Evolutionary conservation across 2,797 vertebrate species (phyloP).

Genomic region (Sparus aurata): DNA sequence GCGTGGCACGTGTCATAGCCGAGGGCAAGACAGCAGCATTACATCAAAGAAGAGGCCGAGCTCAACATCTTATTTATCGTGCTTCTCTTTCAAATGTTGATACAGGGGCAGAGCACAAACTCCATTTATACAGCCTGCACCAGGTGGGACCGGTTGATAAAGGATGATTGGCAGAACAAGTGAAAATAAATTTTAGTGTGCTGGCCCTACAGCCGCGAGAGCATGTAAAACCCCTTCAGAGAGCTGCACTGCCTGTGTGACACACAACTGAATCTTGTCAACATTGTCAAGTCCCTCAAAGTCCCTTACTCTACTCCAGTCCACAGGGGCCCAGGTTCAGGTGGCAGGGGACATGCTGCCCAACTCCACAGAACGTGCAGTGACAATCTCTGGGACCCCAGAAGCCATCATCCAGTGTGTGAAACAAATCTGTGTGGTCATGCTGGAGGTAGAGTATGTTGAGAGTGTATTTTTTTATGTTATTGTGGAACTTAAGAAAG

Average conservation of each 20-base stretch:
- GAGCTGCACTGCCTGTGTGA: neutral
- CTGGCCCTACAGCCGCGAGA: conserved; percentile 2
- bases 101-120: neutral
- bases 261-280: conserved; percentile 10
- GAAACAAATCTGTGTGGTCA: conserved; percentile 98
- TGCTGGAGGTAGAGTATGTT: conserved; percentile 90
- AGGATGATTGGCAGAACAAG: neutral
- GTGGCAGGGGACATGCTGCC: conserved; percentile 98
- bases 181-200: neutral
- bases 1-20: neutral
- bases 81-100: neutral
- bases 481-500: neutral
- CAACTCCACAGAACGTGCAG: conserved; percentile 97
- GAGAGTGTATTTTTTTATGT: neutral
- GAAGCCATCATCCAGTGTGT: conserved; percentile 99
- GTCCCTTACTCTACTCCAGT: conserved; percentile 81
- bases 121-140: neutral
- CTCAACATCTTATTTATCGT: conserved; percentile 5
- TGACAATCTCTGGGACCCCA: conserved; percentile 98
- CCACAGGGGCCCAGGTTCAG: conserved; percentile 98
- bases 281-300: conserved; percentile 37
- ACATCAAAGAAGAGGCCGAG: neutral
- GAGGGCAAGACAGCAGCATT: neutral
- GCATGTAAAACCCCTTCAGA: neutral
- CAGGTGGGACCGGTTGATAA: neutral